These are phyloP conservation scores for Stichopus horrens DNA, from an alignment of 53 echinoderm and acorn worm species.

Conservation along the genomic window DNA sequence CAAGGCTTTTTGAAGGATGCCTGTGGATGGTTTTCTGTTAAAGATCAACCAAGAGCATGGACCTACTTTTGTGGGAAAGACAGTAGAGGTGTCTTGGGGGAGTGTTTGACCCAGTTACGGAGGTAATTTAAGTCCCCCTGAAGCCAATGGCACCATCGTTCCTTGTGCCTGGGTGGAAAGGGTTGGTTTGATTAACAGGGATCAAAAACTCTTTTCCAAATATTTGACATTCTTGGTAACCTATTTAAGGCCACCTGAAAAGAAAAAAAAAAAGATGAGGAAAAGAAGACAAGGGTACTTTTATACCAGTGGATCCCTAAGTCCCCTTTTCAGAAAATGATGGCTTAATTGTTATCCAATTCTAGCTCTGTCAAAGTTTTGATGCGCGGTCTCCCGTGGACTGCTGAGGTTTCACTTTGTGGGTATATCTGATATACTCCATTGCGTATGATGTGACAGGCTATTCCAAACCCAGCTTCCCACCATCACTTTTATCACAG, in stretches of 20 bases:
- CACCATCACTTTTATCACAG: too few relatives aligned
- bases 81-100: conserved; percentile 30
- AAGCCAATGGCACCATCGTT: conserved; percentile 5
- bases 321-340: not conserved
- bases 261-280: too few relatives aligned
- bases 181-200: conserved; percentile 17
- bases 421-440: not conserved
- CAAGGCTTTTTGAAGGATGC: not conserved
- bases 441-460: not conserved
- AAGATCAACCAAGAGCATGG: not conserved
- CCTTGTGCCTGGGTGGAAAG: not conserved
- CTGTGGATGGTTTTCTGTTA: not conserved
- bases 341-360: conserved; percentile 10
- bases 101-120: conserved; percentile 34
- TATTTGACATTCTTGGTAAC: conserved; percentile 40
- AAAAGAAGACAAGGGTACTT: too few relatives aligned
- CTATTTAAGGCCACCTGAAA: conserved; percentile 17
- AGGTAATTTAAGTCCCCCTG: conserved; percentile 17
- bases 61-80: not conserved
- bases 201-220: conserved; percentile 19
- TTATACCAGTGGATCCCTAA: too few relatives aligned
- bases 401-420: not conserved
- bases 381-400: not conserved
- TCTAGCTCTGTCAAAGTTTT: not conserved
- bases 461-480: too few relatives aligned